A percentile compares a stretch with the other conserved stretches of the same genome.
Evolutionary conservation across 1,140 invertebrate genomes (phyloP).

Genomic region (Notospermus geniculatus): DNA sequence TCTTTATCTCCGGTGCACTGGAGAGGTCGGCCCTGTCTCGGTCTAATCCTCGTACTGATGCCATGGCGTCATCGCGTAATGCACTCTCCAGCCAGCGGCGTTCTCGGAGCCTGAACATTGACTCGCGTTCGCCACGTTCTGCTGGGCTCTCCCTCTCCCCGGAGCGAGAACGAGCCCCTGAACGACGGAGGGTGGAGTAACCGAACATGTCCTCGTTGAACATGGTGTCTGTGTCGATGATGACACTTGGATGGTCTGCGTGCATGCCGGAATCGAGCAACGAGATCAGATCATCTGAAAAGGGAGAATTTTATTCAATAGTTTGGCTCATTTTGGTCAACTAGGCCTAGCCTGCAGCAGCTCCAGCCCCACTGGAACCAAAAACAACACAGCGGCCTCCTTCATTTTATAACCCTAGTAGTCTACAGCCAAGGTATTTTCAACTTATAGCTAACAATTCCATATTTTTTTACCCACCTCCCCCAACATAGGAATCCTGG

Average conservation of each 20-base stretch:
- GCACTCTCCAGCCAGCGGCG: slow-evolving; percentile 87
- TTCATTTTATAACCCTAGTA: too few species aligned
- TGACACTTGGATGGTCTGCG: slow-evolving; percentile 86
- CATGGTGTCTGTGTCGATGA: slow-evolving; percentile 95
- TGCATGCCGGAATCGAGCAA: slow-evolving; percentile 81
- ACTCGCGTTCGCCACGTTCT: slow-evolving; percentile 68
- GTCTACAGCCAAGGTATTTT: too few species aligned
- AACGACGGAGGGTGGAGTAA: slow-evolving; percentile 82
- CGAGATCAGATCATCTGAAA: slow-evolving; percentile 90
- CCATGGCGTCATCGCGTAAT: slow-evolving; percentile 67
- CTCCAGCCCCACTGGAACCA: too few species aligned
- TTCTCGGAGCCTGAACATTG: slow-evolving; percentile 86
- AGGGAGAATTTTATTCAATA: slow-evolving; percentile 1
- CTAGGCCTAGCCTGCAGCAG: too few species aligned
- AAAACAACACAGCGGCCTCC: too few species aligned
- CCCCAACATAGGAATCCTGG: slow-evolving; percentile 71
- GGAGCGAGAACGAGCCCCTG: slow-evolving; percentile 44
- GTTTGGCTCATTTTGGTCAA: background rate
- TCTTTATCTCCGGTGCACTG: slow-evolving; percentile 32
- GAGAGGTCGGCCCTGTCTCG: slow-evolving; percentile 38
- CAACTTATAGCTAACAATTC: too few species aligned
- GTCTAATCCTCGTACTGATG: slow-evolving; percentile 45
- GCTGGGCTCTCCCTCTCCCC: slow-evolving; percentile 25
- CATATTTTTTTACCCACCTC: too few species aligned
- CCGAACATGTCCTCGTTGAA: slow-evolving; percentile 98